phyloP scores from a whole-genome alignment of 2,888 invertebrate genomes.

The Polia nebulosa region DNA sequence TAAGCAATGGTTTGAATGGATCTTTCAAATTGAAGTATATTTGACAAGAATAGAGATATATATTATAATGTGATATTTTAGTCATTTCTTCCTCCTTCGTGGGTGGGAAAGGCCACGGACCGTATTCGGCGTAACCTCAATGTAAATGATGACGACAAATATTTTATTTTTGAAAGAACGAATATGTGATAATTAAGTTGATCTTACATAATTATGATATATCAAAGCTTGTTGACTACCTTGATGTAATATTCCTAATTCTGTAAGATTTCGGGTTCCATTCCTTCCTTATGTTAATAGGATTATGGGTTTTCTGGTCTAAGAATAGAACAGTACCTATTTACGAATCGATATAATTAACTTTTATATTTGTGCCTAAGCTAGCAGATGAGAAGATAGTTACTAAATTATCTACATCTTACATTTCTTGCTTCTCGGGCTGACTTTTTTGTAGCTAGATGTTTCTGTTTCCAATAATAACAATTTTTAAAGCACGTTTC shows the following conservation, averaged over 20 bases:
- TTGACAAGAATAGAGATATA: no score
- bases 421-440: not conserved
- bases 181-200: conserved; percentile 3
- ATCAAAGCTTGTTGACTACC: not conserved
- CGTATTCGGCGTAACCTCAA: conserved; percentile 11
- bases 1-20: not conserved
- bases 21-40: not conserved
- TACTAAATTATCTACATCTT: not conserved
- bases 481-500: not conserved
- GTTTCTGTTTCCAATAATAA: not conserved
- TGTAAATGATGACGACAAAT: conserved; percentile 3
- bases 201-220: conserved; percentile 17
- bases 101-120: conserved; percentile 7
- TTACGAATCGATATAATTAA: not conserved
- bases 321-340: conserved; percentile 12
- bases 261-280: not conserved
- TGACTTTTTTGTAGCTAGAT: not conserved
- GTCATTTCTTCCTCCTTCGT: conserved; percentile 23
- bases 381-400: not conserved
- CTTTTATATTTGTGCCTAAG: not conserved
- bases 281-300: not conserved
- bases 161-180: conserved; percentile 6
- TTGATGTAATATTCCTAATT: not conserved
- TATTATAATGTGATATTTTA: not conserved
- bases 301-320: conserved; percentile 1